Evolutionary conservation across 2,888 invertebrate species (phyloP), one percentile per base, ranked within the genome.

Genomic region (Timandra comae): DNA sequence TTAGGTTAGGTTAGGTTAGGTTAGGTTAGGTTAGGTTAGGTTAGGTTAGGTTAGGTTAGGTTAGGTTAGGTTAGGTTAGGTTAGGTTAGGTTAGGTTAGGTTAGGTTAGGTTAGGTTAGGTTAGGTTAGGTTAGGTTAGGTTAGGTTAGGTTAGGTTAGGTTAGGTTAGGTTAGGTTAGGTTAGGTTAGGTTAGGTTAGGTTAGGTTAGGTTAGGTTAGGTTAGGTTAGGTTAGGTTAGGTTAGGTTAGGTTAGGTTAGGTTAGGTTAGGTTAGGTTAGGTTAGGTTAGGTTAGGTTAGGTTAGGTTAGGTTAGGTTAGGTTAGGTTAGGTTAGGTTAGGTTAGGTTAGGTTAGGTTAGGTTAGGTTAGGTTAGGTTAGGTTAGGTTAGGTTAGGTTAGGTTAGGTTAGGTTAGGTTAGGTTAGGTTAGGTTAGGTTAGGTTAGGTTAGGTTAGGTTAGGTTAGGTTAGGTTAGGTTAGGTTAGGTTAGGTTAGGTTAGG

Each of bases 261-360:
- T 32, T 29, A 37, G 32, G 29, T 37, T 33, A 31, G 36, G 36
- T 36, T 31, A 36, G 31, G 30, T 35, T 35, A 35, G 35, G 35
- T 35, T 35, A 35, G 35, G 35, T 35, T 35, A 35, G 35, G 35
- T 35, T 35, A 35, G 35, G 35, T 35, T 35, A 35, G 35, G 35
- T 35, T 35, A 35, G 35, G 35, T 35, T 35, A 35, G 35, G 35
- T 35, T 33, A 33, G 33, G 33, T 33, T 27, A 32, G 26, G 32
- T 32, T 32, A 27, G 32, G 26, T 32, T 32, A 32, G 32, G 32
- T 32, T 32, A 32, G 32, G 32, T 32, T 32, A 32, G 32, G 32
- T 32, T 32, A 32, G 32, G 32, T 32, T 32, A 32, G 32, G 32
- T 32, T 32, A 32, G 32, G 32, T 32, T 32, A 32, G 32, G 32